Percentiles rank a stretch among this genome's conserved stretches.
Evolutionary conservation across 2,797 vertebrate species (phyloP).

Genomic region (Avahi laniger): DNA sequence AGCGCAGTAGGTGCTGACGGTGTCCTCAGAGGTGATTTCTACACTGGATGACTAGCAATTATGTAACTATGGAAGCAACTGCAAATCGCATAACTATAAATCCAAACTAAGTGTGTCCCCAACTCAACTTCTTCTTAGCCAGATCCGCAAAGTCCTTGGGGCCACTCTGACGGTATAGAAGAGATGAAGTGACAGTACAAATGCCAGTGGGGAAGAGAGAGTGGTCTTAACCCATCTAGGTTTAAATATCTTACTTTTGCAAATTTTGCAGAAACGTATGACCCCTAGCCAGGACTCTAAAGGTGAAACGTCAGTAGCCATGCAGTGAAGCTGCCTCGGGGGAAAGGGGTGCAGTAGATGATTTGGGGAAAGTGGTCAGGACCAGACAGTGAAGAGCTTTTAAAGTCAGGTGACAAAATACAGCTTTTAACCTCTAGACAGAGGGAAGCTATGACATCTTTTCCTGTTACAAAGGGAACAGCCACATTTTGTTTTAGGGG

Average conservation of each 20-base stretch:
- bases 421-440: background rate
- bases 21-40: slow-evolving; percentile 37
- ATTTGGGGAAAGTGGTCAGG: background rate
- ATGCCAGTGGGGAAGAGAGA: background rate
- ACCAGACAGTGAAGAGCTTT: background rate
- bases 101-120: background rate
- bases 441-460: background rate
- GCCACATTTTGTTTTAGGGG: background rate
- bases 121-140: background rate
- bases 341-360: accelerated
- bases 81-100: background rate
- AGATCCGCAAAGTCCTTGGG: background rate
- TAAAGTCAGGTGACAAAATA: background rate
- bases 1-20: background rate
- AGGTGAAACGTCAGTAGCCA: background rate
- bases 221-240: background rate
- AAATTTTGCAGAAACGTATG: background rate
- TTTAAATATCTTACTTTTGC: background rate
- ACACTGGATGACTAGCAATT: background rate
- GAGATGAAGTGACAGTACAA: background rate
- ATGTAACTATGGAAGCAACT: background rate
- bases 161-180: background rate
- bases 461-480: background rate
- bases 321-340: background rate
- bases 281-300: background rate